These are phyloP conservation scores for Xenops minutus DNA, from an alignment of 2,797 vertebrate genomes.

Conservation along the genomic window DNA sequence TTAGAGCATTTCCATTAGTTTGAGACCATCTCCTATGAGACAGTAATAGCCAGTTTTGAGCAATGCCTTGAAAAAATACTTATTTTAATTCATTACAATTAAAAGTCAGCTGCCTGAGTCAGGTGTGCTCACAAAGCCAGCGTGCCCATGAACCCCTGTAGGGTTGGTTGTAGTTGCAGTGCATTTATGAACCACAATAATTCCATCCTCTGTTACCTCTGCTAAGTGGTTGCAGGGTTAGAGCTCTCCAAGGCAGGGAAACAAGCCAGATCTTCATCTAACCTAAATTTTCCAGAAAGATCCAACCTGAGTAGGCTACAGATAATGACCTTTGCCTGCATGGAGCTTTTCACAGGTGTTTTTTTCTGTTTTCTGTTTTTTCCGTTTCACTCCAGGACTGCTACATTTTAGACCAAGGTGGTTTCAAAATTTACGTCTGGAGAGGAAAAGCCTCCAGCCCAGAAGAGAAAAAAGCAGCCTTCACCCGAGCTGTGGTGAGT, in stretches of 20 bases:
- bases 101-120: neutral
- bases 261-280: neutral
- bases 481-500: conserved; percentile 87
- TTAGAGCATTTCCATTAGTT: neutral
- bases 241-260: neutral
- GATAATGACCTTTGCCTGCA: neutral
- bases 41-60: neutral
- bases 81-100: neutral
- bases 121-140: neutral
- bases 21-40: neutral
- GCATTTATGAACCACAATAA: neutral
- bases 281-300: neutral
- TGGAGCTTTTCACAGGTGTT: neutral
- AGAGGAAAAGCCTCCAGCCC: conserved; percentile 85
- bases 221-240: neutral
- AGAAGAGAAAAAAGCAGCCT: conserved; percentile 82
- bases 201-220: neutral
- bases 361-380: neutral
- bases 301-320: neutral
- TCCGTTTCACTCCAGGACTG: conserved; percentile 75
- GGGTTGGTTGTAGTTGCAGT: neutral
- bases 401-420: conserved; percentile 87
- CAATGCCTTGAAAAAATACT: neutral
- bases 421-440: conserved; percentile 87
- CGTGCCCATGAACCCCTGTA: accelerated